Evolutionary conservation across 2,113 vertebrate species (phyloP).

Genomic region (Dicrurus megarhynchus): DNA sequence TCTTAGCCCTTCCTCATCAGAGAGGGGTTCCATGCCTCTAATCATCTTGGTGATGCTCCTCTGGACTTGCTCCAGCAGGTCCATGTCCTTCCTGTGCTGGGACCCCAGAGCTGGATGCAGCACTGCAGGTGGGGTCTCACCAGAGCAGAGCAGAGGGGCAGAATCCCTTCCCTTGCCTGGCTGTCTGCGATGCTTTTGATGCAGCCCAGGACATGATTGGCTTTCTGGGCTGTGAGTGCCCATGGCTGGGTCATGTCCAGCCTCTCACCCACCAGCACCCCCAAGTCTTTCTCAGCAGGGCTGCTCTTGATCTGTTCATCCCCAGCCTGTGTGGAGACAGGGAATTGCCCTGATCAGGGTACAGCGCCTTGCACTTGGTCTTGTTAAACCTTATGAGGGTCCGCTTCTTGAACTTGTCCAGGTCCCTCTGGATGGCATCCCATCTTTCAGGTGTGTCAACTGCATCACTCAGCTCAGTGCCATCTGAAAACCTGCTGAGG

Average conservation of each 20-base stretch:
- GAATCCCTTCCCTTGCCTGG: fast-evolving
- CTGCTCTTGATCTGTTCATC: background rate
- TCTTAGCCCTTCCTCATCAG: background rate
- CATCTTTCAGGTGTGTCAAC: background rate
- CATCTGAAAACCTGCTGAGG: background rate
- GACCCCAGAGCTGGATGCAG: background rate
- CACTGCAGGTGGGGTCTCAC: background rate
- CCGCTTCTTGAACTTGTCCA: background rate
- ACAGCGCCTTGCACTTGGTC: background rate
- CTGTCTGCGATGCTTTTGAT: fast-evolving
- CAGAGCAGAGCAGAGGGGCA: background rate
- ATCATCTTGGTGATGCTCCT: background rate
- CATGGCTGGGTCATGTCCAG: background rate
- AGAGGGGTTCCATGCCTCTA: background rate
- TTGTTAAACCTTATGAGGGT: background rate
- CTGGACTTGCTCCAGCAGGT: background rate
- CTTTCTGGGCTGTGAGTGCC: background rate
- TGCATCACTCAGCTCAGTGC: background rate
- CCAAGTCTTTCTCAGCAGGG: fast-evolving
- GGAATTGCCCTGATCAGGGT: background rate
- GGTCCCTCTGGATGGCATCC: background rate
- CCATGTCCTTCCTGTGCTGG: background rate
- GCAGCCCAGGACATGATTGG: background rate
- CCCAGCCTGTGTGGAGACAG: background rate
- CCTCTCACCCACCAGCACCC: fast-evolving